phyloP scores from a whole-genome alignment of 2,113 vertebrate species.

The Brachypodius melanocephalos region DNA sequence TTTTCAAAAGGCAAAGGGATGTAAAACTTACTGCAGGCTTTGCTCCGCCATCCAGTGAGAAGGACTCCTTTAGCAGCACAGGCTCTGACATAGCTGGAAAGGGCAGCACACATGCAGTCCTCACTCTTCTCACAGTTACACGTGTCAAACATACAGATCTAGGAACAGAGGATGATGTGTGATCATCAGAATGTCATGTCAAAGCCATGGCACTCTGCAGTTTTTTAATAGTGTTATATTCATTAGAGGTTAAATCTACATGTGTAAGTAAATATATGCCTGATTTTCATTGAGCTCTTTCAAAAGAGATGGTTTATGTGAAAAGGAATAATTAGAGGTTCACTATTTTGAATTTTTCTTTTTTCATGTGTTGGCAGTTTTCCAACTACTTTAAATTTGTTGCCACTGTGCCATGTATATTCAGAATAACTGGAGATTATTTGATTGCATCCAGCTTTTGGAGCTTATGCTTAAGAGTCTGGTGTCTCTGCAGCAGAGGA shows the following conservation, averaged over 20 bases:
- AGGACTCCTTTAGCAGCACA: constrained; percentile 77
- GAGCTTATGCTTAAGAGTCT: background rate
- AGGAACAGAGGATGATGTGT: background rate
- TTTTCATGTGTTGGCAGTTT: background rate
- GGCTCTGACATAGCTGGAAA: constrained; percentile 83
- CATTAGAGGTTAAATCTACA: background rate
- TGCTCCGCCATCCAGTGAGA: constrained; percentile 77
- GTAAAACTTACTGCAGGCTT: constrained; percentile 72
- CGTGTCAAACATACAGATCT: constrained; percentile 92
- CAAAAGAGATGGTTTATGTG: background rate
- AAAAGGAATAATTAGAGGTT: background rate
- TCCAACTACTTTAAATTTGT: background rate
- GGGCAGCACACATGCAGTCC: constrained; percentile 85
- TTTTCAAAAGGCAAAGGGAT: background rate
- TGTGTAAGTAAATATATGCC: background rate
- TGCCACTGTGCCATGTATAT: background rate
- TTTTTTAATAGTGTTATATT: background rate
- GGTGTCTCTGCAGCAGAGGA: background rate
- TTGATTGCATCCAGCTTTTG: background rate
- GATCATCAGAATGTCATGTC: background rate
- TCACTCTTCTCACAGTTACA: constrained; percentile 90
- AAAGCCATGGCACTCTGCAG: background rate
- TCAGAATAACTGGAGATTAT: background rate
- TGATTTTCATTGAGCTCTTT: background rate
- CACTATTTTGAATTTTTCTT: background rate